These are phyloP conservation scores for Lasioglossum baleicum DNA, from an alignment of 1,140 invertebrate genomes.

Conservation along the genomic window DNA sequence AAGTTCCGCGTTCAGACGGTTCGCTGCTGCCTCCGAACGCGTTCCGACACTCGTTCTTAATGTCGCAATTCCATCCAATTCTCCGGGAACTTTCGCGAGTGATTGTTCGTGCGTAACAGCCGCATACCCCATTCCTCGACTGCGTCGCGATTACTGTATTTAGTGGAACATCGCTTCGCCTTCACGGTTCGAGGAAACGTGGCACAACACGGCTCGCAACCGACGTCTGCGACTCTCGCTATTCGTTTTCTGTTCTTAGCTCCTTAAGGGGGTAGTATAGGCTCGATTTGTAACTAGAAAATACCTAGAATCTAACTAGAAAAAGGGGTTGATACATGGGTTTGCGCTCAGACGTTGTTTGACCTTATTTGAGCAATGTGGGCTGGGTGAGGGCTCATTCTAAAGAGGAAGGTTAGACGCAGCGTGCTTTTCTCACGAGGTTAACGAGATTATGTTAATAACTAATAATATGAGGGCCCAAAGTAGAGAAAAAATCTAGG, in stretches of 20 bases:
- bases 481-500: too few relatives aligned
- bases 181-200: neutral
- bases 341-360: too few relatives aligned
- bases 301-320: too few relatives aligned
- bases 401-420: too few relatives aligned
- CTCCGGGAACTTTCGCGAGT: constrained; percentile 34
- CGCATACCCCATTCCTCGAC: neutral
- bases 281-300: too few relatives aligned
- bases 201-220: neutral
- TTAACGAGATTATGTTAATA: too few relatives aligned
- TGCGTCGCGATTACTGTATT: neutral
- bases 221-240: neutral
- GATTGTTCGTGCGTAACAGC: constrained; percentile 5
- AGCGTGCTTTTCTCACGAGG: too few relatives aligned
- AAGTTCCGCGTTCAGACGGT: constrained; percentile 12
- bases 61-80: constrained; percentile 33
- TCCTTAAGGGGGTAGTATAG: too few relatives aligned
- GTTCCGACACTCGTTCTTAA: constrained; percentile 13
- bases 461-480: too few relatives aligned
- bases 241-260: neutral
- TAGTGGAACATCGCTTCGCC: neutral
- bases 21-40: neutral
- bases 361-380: too few relatives aligned
- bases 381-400: too few relatives aligned
- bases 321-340: too few relatives aligned